Evolutionary conservation across 2,888 invertebrate genomes (phyloP), one percentile per base, ranked within the genome.

Genomic region (Agapostemon virescens): DNA sequence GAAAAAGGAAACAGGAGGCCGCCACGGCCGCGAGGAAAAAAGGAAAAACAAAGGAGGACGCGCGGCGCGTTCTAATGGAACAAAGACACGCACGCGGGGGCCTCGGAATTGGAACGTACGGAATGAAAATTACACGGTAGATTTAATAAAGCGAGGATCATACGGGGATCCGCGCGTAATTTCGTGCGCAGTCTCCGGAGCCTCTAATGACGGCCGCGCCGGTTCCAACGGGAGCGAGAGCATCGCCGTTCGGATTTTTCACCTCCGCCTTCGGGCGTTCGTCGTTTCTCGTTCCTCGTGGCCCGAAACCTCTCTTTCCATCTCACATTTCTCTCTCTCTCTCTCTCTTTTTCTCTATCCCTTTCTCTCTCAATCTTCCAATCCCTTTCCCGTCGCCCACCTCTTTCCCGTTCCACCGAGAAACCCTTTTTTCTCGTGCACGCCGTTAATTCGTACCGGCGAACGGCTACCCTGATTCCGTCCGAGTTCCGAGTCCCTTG

Each of bases 61-160:
- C 58, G 58, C n/a, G 63, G 15, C 23, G 5, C 15, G 30, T 73
- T 76, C 69, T 84, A 77, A 85, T 84, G 81, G 79, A 69, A 69
- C 74, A 79, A 75, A 87, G 83, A 84, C 87, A 82, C 85, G 83
- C 84, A 79, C 75, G 76, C 45, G 79, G 61, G 58, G 67, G 52
- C 64, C 64, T 73, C 69, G 45, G 75, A 76, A 84, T 74, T 82
- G 85, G 83, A 85, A 87, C 84, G 86, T 79, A 85, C 74, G 87
- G 81, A 83, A 87, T 84, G 87, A 87, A 87, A 87, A 87, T 87
- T 87, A 87, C 84, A 87, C 81, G 79, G 85, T 87, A 78, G 82
- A 87, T 86, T 86, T 87, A 87, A 87, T 87, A 86, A 87, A 87
- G 81, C 86, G 84, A 74, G 82, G 86, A 86, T 87, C 80, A 82